A percentile compares a stretch with the other conserved stretches of the same genome.
Conservation (phyloP, 2,888 invertebrate genomes). For the Nephrotoma appendiculata region DNA sequence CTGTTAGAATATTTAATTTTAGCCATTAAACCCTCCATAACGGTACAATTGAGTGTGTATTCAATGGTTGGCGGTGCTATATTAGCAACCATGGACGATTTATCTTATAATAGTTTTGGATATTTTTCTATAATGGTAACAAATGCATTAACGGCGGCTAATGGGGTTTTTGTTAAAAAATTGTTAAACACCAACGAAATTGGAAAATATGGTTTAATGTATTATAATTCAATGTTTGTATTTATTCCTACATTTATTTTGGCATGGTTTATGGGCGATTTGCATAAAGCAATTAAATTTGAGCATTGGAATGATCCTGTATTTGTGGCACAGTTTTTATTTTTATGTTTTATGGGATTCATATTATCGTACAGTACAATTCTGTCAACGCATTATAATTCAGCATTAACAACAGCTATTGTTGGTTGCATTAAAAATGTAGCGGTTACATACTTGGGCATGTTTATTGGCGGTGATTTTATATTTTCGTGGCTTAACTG, state of each 20-base stretch:
- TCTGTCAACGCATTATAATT: background rate
- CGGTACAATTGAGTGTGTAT: background rate
- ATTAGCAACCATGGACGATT: background rate
- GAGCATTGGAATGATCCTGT: background rate
- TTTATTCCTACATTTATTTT: background rate
- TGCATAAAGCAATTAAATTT: background rate
- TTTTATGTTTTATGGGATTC: background rate
- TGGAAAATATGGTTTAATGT: background rate
- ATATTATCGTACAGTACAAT: background rate
- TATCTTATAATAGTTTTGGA: background rate
- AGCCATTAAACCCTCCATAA: background rate
- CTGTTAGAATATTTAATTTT: background rate
- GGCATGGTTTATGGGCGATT: background rate
- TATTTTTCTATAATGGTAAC: background rate
- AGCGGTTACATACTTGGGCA: background rate
- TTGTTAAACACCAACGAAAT: background rate
- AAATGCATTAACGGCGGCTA: background rate
- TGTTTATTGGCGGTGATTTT: background rate
- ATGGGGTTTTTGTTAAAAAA: background rate
- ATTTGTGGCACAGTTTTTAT: background rate
- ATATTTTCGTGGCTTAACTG: background rate
- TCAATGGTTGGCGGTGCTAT: background rate
- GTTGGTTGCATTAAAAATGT: background rate
- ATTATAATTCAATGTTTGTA: background rate
- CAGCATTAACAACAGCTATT: background rate